These are phyloP conservation scores for Fringilla coelebs DNA, from an alignment of 2,797 vertebrate genomes.

Conservation along the genomic window DNA sequence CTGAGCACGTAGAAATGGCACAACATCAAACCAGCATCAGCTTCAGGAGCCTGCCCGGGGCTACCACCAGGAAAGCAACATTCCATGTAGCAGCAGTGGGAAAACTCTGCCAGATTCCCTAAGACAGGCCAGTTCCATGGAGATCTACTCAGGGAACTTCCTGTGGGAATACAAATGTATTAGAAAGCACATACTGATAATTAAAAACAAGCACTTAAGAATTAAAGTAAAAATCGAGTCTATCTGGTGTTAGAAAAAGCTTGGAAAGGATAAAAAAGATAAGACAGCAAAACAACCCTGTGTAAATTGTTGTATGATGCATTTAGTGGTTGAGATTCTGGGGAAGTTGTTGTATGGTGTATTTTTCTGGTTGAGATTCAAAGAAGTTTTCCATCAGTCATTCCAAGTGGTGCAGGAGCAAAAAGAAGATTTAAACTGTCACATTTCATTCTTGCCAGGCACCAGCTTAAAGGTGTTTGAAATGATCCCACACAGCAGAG, in stretches of 20 bases:
- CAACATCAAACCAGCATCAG: conserved; percentile 49
- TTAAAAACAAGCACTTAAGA: background rate
- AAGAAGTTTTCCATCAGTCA: background rate
- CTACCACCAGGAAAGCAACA: conserved; percentile 54
- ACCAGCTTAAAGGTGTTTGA: conserved; percentile 38
- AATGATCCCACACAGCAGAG: conserved; percentile 21
- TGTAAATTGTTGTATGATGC: background rate
- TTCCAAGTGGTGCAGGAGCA: background rate
- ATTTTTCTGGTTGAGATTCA: conserved; percentile 17
- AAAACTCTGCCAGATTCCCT: conserved; percentile 28
- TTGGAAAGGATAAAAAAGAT: background rate
- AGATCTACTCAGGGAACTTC: background rate
- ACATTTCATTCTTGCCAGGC: conserved; percentile 29
- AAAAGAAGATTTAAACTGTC: conserved; percentile 18
- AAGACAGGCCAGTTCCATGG: background rate
- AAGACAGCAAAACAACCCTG: background rate
- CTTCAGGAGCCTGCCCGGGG: conserved; percentile 29
- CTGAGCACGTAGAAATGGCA: conserved; percentile 51
- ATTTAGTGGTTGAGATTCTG: background rate
- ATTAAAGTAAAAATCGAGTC: background rate
- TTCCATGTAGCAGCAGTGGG: conserved; percentile 30
- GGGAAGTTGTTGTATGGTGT: background rate
- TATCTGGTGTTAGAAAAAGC: background rate
- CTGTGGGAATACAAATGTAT: background rate
- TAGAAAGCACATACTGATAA: background rate